Percentiles rank a stretch among this genome's conserved stretches.
Conservation (phyloP, 2,113 vertebrate genomes). For the Sinosuthora webbiana region DNA sequence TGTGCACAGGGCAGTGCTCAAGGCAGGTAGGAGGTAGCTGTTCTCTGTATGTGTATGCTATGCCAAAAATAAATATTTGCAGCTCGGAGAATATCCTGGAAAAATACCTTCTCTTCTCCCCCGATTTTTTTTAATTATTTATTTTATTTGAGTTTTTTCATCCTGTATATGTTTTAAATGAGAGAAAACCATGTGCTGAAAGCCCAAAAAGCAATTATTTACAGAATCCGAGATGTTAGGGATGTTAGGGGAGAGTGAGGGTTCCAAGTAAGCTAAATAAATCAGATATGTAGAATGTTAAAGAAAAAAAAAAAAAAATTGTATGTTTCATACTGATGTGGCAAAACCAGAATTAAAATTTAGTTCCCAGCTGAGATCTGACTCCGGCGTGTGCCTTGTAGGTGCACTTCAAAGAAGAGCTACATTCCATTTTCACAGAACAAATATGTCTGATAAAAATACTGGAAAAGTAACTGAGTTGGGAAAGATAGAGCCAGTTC, state of each 20-base stretch:
- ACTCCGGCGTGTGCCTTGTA: neutral
- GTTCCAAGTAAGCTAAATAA: neutral
- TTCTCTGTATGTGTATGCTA: neutral
- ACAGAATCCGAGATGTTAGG: neutral
- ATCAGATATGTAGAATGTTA: neutral
- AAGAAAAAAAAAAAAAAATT: constrained; percentile 6
- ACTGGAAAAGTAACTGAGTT: neutral
- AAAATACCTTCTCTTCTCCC: neutral
- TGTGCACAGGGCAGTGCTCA: neutral
- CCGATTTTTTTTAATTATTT: neutral
- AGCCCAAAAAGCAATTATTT: constrained; percentile 22
- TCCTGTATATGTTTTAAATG: neutral
- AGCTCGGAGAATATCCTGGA: neutral
- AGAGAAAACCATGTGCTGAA: neutral
- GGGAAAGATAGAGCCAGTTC: neutral
- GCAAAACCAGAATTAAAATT: neutral
- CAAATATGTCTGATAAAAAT: constrained; percentile 36
- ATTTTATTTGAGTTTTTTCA: neutral
- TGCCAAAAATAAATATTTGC: constrained; percentile 18
- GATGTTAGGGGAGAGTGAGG: neutral
- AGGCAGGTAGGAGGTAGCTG: neutral
- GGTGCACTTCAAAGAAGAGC: neutral
- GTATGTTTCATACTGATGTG: neutral
- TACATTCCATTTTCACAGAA: neutral
- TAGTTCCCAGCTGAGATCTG: neutral